Percentiles rank a stretch among this genome's conserved stretches.
phyloP scores from a whole-genome alignment of 2,113 vertebrate species.

The Stigmatopora nigra region DNA sequence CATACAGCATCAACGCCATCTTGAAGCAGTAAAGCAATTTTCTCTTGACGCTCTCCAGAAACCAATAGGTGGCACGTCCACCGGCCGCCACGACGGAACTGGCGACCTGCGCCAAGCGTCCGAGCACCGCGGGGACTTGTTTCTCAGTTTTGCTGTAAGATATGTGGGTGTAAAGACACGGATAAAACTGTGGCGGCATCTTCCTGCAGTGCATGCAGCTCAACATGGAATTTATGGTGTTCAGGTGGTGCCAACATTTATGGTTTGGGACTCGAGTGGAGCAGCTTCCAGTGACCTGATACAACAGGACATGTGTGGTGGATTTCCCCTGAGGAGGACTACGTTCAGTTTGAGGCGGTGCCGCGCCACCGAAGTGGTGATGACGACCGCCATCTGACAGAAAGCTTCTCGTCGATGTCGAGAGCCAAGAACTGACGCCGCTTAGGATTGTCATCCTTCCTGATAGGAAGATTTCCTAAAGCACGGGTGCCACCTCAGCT shows the following conservation, averaged over 20 bases:
- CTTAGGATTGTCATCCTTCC: not conserved
- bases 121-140: not conserved
- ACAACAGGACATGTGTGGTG: conserved; percentile 2
- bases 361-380: not conserved
- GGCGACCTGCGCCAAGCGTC: not conserved
- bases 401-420: not conserved
- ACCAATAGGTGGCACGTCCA: not conserved
- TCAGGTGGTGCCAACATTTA: not conserved
- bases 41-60: not conserved
- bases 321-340: not conserved
- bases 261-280: not conserved
- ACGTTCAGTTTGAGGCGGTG: not conserved
- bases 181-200: not conserved
- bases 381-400: not conserved
- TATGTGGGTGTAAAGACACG: too few relatives aligned
- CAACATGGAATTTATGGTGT: not conserved
- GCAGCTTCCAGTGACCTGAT: conserved; percentile 3
- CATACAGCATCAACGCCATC: conserved; percentile 2
- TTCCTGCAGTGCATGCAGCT: not conserved
- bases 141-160: not conserved
- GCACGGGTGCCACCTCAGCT: not conserved
- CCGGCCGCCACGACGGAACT: not conserved
- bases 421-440: conserved; percentile 1
- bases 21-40: conserved; percentile 1
- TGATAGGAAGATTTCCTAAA: not conserved